Percentiles rank a stretch among this genome's conserved stretches.
Conservation (phyloP, 2,113 vertebrate genomes). For the Scartelaos histophorus region DNA sequence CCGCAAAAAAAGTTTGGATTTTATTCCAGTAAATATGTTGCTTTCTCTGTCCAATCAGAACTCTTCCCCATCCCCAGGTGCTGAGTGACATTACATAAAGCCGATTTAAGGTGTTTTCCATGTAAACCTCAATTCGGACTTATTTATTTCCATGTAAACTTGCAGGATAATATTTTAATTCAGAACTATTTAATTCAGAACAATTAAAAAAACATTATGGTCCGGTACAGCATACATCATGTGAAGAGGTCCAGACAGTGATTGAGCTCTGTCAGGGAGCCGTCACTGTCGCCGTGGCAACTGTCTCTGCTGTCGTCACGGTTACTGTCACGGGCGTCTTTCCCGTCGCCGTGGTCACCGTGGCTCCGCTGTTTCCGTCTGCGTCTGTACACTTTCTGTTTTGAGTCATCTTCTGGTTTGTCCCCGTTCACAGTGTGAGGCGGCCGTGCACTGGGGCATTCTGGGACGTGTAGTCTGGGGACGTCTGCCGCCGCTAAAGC, state of each 20-base stretch:
- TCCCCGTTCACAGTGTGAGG: not conserved
- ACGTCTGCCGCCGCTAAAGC: constrained; percentile 62
- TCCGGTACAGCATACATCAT: not conserved
- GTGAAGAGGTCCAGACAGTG: constrained; percentile 52
- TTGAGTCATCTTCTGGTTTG: not conserved
- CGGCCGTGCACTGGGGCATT: constrained; percentile 7
- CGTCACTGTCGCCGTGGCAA: constrained; percentile 21
- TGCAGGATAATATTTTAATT: too few species aligned
- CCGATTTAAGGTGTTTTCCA: too few species aligned
- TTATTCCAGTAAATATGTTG: too few species aligned
- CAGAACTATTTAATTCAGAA: too few species aligned
- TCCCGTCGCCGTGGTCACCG: constrained; percentile 25
- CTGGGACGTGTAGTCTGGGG: constrained; percentile 9
- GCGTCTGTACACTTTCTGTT: constrained; percentile 49
- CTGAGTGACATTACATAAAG: too few species aligned
- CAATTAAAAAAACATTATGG: too few species aligned
- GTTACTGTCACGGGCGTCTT: constrained; percentile 6
- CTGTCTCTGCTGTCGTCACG: not conserved
- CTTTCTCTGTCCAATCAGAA: too few species aligned
- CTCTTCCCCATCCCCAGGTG: too few species aligned
- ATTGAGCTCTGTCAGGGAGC: constrained; percentile 19
- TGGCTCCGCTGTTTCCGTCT: constrained; percentile 64
- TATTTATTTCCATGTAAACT: too few species aligned
- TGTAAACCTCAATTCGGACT: too few species aligned
- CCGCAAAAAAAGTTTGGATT: too few species aligned